Base-by-base conservation (phyloP, 30 jellyfish, hydroid and myxozoan species). In the Turritopsis rubra region DNA sequence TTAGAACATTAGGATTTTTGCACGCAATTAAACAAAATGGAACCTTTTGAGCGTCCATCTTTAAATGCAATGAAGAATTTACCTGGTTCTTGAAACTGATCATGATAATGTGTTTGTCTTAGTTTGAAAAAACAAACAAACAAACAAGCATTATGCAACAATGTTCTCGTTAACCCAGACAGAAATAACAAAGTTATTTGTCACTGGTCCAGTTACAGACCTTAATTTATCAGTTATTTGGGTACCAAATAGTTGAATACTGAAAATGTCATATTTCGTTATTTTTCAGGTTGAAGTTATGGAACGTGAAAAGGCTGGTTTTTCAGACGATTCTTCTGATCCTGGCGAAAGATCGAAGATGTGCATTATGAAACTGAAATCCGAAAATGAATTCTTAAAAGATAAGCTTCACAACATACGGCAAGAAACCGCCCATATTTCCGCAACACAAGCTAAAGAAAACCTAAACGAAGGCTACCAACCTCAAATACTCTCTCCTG, bases 331-430 rank as follows among this genome's bases (percentile, higher is more conserved):
- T 18, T 54, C 77, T 19, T 68, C 77, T 68, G 77, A 68, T 0
- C 77, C 1, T 68, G 77, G 19, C 8, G 28, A 1, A 1, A 68
- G 23, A 1, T n/a, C 31, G 23, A 68, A 68, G 30, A 68, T 0
- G 19, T n/a, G 53, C n/a, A 80, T 80, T 1, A 75, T 41, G 52
- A 80, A 80, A 65, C 65, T 80, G n/a, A 19, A 65, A 41, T 41
- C 29, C 60, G 87, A 80, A 52, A 80, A 80, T n/a, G 66, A 80
- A 52, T 53, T 21, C 1, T 28, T 80, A 26, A 80, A 80, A 53
- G 76, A 68, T 1, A 80, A 53, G 81, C 29, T 80, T 26, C 52
- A 54, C 26, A 68, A 65, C 75, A 80, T 80, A 20, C 78, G 87
- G 52, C 54, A 28, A 21, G 81, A 80, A 29, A 28, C 87, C 7